Evolutionary conservation across 2,888 invertebrate species (phyloP).

Genomic region (Andrena dorsata): DNA sequence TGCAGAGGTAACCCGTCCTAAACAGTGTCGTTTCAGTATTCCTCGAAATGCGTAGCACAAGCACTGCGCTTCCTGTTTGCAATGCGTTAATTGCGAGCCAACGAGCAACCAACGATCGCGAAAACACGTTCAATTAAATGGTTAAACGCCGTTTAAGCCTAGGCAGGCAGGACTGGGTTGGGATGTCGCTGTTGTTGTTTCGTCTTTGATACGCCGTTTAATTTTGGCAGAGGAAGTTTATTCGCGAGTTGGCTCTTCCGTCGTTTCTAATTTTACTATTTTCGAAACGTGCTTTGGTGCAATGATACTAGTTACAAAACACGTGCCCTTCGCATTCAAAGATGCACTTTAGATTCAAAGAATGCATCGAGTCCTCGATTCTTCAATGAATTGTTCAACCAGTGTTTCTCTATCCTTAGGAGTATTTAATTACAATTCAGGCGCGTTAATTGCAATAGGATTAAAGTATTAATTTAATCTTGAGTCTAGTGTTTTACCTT

Average conservation of each 20-base stretch:
- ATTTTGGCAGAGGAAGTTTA: constrained; percentile 41
- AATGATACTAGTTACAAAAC: background rate
- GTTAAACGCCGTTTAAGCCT: background rate
- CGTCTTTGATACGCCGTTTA: constrained; percentile 29
- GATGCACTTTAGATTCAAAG: background rate
- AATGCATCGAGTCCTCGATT: background rate
- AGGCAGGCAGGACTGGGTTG: background rate
- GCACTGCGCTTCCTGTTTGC: background rate
- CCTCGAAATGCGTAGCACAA: background rate
- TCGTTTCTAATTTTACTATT: constrained; percentile 52
- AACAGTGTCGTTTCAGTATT: background rate
- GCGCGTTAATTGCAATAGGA: too few species aligned
- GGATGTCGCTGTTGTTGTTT: constrained; percentile 26
- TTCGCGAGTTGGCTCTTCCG: constrained; percentile 39
- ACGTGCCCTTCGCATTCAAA: background rate
- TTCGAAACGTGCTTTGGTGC: constrained; percentile 28
- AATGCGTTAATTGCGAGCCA: constrained; percentile 3
- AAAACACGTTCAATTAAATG: constrained; percentile 10
- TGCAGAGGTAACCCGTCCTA: background rate
- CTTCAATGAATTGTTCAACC: too few species aligned
- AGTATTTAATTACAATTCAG: too few species aligned
- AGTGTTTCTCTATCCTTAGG: too few species aligned
- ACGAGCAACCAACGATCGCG: background rate
- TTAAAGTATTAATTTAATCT: too few species aligned
- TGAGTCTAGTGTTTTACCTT: too few species aligned